Percentiles rank a stretch among this genome's conserved stretches.
These are phyloP conservation scores for Notoglanidium macrostoma DNA, from an alignment of 2,797 vertebrate species.

Conservation along the genomic window DNA sequence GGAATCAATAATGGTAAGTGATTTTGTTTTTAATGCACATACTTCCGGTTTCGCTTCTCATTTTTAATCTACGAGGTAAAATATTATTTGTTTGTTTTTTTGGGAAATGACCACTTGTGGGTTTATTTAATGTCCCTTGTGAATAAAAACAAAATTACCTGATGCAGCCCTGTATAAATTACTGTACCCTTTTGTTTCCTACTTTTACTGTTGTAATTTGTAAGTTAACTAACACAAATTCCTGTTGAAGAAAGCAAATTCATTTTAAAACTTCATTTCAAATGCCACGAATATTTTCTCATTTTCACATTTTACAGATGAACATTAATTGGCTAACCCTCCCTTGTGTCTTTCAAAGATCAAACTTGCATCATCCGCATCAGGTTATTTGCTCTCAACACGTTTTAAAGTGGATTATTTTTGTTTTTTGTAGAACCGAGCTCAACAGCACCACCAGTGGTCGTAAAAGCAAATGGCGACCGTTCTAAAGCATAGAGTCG, in stretches of 20 bases:
- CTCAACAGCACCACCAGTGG: background rate
- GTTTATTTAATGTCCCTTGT: background rate
- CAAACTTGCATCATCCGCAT: background rate
- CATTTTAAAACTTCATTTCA: background rate
- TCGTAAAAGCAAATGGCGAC: background rate
- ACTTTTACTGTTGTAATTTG: background rate
- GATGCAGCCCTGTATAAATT: background rate
- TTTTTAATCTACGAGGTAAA: background rate
- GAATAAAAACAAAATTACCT: background rate
- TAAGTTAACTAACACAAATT: background rate
- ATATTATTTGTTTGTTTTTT: background rate
- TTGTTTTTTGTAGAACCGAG: background rate
- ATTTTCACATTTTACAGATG: background rate
- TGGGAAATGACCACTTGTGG: background rate
- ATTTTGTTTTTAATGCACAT: background rate
- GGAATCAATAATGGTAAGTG: slow-evolving; percentile 20
- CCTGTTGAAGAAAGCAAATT: background rate
- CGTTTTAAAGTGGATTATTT: background rate
- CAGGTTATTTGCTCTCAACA: background rate
- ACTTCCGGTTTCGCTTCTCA: background rate
- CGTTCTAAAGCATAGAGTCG: background rate
- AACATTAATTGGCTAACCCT: background rate
- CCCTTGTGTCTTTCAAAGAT: background rate
- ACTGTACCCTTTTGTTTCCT: background rate
- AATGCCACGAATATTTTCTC: background rate